A percentile compares a stretch with the other conserved stretches of the same genome.
phyloP scores from a whole-genome alignment of 2,888 invertebrate genomes.

The Thymelicus acteon region DNA sequence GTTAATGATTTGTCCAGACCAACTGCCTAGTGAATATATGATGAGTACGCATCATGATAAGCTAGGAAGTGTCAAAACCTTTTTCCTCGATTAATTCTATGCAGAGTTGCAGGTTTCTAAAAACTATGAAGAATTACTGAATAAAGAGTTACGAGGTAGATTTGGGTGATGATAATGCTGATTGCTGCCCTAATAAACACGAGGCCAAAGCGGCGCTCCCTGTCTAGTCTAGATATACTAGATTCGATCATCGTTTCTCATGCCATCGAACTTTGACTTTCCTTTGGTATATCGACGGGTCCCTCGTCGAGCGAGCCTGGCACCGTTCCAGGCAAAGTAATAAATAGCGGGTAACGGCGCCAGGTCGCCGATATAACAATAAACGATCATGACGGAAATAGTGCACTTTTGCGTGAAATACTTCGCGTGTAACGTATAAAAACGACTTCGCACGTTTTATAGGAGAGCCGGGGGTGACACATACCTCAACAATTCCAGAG shows the following conservation, averaged over 20 bases:
- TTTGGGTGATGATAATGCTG: too few species aligned
- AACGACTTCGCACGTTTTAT: conserved; percentile 36
- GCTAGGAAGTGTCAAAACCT: too few species aligned
- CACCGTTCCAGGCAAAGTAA: conserved; percentile 71
- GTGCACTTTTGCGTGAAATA: conserved; percentile 51
- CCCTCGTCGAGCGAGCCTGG: conserved; percentile 66
- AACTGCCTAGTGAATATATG: too few species aligned
- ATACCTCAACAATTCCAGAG: conserved; percentile 28
- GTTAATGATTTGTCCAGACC: too few species aligned
- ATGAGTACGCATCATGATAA: too few species aligned
- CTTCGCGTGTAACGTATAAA: conserved; percentile 40
- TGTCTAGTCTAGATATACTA: not conserved
- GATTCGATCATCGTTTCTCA: conserved; percentile 38
- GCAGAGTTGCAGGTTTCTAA: too few species aligned
- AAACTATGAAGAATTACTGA: too few species aligned
- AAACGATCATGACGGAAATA: conserved; percentile 66
- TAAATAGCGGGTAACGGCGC: conserved; percentile 76
- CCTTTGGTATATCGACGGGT: conserved; percentile 68
- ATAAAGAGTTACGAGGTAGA: too few species aligned
- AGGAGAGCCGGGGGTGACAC: conserved; percentile 38
- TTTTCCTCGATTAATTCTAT: too few species aligned
- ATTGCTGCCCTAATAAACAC: not conserved
- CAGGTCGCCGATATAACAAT: conserved; percentile 64
- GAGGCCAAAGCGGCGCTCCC: not conserved
- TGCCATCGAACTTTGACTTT: conserved; percentile 81